Conservation (phyloP, 2,888 invertebrate genomes). For the Tenthredo scrophulariae region DNA sequence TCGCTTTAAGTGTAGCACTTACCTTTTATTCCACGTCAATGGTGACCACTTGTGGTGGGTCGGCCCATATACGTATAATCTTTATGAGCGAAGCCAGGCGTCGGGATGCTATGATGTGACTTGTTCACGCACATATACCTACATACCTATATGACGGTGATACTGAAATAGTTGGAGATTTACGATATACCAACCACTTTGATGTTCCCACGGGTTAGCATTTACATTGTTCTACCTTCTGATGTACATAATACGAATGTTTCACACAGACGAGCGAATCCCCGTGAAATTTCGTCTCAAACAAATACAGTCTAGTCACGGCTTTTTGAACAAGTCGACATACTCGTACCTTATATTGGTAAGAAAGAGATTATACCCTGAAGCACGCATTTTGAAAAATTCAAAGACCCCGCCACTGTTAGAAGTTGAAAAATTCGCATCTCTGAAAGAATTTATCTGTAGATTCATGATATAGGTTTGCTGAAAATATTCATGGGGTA, state of each 20-base stretch:
- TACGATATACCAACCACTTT: constrained; percentile 16
- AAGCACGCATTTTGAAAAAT: neutral
- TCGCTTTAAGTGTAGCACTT: constrained; percentile 19
- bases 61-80: constrained; percentile 30
- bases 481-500: neutral
- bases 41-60: constrained; percentile 34
- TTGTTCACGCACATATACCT: neutral
- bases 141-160: neutral
- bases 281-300: neutral
- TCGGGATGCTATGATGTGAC: constrained; percentile 1
- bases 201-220: neutral
- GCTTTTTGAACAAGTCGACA: neutral
- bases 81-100: constrained; percentile 35
- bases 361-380: neutral
- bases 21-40: constrained; percentile 37
- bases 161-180: constrained; percentile 37
- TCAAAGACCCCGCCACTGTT: neutral
- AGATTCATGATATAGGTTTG: neutral
- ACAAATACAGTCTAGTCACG: neutral
- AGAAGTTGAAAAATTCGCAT: neutral
- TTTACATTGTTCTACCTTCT: neutral
- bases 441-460: neutral
- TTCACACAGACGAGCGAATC: neutral
- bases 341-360: neutral
- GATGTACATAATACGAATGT: neutral